Evolutionary conservation across 2,113 vertebrate species (phyloP).

Genomic region (Pao palembangensis): DNA sequence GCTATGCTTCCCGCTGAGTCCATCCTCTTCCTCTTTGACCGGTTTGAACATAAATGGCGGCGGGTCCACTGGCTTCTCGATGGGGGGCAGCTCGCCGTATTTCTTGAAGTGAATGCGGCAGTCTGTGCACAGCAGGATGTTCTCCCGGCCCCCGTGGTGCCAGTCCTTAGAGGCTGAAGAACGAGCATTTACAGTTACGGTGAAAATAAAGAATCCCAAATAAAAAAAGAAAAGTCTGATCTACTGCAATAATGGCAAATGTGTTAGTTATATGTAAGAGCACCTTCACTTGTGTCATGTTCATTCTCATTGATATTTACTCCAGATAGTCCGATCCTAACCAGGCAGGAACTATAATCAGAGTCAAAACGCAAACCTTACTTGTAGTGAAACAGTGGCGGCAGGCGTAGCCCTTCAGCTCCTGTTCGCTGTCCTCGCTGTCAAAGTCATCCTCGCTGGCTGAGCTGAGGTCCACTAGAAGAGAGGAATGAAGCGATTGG

Average conservation of each 20-base stretch:
- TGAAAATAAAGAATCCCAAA: constrained; percentile 18
- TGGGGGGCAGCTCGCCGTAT: constrained; percentile 97
- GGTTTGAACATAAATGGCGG: constrained; percentile 99
- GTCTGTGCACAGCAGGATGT: constrained; percentile 95
- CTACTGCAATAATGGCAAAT: neutral
- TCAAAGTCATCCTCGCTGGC: constrained; percentile 99
- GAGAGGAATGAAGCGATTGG: constrained; percentile 19
- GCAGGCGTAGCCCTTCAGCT: constrained; percentile 97
- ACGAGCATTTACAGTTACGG: constrained; percentile 58
- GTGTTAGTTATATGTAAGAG: neutral
- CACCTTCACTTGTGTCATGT: neutral
- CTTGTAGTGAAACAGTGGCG: constrained; percentile 98
- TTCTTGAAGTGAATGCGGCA: constrained; percentile 99
- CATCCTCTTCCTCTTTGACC: constrained; percentile 99
- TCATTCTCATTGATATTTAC: neutral
- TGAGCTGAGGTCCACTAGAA: constrained; percentile 93
- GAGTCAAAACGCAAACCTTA: constrained; percentile 63
- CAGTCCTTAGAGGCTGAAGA: constrained; percentile 97
- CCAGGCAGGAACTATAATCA: constrained; percentile 34
- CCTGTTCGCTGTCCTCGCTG: constrained; percentile 98
- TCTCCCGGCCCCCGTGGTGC: constrained; percentile 98
- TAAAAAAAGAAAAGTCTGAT: constrained; percentile 14
- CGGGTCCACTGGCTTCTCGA: constrained; percentile 97
- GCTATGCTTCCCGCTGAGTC: constrained; percentile 97
- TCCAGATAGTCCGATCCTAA: too few relatives aligned